phyloP scores from a whole-genome alignment of 1,140 invertebrate genomes.

The Drosophila melanogaster region Release_6_plus_ISO1_MT NT_033777.3:11930501-11931000 shows the following conservation, averaged over 20 bases:
- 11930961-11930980: constrained; percentile 13
- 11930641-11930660: background rate
- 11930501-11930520: background rate
- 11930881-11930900: constrained; percentile 24
- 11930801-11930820: background rate
- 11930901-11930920: constrained; percentile 4
- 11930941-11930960: background rate
- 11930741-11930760: background rate
- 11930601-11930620: too few species aligned
- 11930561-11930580: background rate
- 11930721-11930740: constrained; percentile 3
- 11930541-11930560: background rate
- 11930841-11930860: constrained; percentile 50
- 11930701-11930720: background rate
- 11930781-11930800: constrained; percentile 23
- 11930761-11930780: constrained; percentile 12
- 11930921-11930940: background rate
- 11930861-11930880: constrained; percentile 35
- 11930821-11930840: constrained; percentile 6
- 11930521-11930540: background rate
- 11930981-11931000: constrained; percentile 12
- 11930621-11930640: too few species aligned
- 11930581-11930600: too few species aligned
- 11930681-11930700: background rate
- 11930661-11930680: background rate